Percentiles rank a stretch among this genome's conserved stretches.
Conservation (phyloP, 92 coral and sea anemone genomes). For the Porites lobata region DNA sequence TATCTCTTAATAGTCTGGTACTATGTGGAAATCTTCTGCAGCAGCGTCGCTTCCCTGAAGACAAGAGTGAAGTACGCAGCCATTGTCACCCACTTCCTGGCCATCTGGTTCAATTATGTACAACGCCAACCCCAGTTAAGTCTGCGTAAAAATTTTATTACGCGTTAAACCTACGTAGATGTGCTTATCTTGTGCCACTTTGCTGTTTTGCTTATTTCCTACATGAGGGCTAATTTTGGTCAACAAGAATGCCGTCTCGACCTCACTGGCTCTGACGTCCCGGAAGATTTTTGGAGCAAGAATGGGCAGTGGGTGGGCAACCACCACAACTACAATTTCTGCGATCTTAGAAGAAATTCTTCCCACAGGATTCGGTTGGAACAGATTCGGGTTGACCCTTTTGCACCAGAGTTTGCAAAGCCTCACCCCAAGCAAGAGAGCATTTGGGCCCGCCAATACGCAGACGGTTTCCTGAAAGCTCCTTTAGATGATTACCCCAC, state of each 20-base stretch:
- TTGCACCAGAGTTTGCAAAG: constrained; percentile 59
- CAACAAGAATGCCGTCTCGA: constrained; percentile 46
- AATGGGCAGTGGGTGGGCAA: constrained; percentile 76
- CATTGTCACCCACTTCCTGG: constrained; percentile 57
- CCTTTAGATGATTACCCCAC: constrained; percentile 14
- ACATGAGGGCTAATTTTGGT: constrained; percentile 65
- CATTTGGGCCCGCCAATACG: constrained; percentile 58
- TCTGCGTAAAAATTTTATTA: constrained; percentile 46
- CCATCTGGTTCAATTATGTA: constrained; percentile 54
- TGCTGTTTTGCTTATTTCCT: constrained; percentile 61
- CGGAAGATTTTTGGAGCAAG: constrained; percentile 64
- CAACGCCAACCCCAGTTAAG: constrained; percentile 7
- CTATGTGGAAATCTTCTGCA: constrained; percentile 40
- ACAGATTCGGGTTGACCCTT: constrained; percentile 55
- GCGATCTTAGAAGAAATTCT: constrained; percentile 45
- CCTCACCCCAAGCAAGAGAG: constrained; percentile 70
- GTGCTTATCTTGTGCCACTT: constrained; percentile 64
- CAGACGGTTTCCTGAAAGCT: constrained; percentile 58
- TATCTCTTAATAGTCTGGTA: constrained; percentile 38
- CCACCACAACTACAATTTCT: constrained; percentile 74
- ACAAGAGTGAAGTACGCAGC: constrained; percentile 56
- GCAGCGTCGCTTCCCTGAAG: constrained; percentile 51
- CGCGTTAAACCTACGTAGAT: constrained; percentile 36
- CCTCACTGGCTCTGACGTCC: constrained; percentile 47
- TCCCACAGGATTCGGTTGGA: constrained; percentile 73